Conservation (phyloP, 2,113 vertebrate genomes). For the Actenoides lindsayi region DNA sequence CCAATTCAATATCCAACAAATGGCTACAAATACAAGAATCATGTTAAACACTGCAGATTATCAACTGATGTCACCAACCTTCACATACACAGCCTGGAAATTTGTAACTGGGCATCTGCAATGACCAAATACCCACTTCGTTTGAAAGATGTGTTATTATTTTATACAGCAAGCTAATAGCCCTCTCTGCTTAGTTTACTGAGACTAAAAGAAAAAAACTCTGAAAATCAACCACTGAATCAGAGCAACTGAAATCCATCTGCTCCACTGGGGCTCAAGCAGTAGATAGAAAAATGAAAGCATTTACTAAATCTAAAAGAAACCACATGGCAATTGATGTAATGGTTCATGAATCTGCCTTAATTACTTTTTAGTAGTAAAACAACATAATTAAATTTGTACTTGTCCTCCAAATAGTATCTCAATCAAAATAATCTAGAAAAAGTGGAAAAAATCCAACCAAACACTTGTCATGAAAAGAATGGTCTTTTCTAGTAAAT, state of each 20-base stretch:
- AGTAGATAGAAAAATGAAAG: not conserved
- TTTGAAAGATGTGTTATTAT: not conserved
- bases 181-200: not conserved
- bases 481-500: not conserved
- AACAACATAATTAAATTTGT: not conserved
- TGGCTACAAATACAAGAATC: not conserved
- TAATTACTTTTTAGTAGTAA: not conserved
- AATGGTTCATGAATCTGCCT: conserved; percentile 23
- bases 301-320: conserved; percentile 3
- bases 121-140: not conserved
- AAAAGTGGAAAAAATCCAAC: not conserved
- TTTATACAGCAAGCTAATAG: not conserved
- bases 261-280: not conserved
- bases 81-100: not conserved
- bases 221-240: not conserved
- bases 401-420: not conserved
- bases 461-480: not conserved
- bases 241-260: not conserved
- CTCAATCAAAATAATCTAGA: not conserved
- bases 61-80: not conserved
- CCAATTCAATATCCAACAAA: not conserved
- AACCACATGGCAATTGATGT: not conserved
- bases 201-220: not conserved
- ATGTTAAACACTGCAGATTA: not conserved
- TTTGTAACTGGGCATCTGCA: not conserved